Evolutionary conservation across 2,113 vertebrate species (phyloP).

Genomic region (Alouatta palliata): DNA sequence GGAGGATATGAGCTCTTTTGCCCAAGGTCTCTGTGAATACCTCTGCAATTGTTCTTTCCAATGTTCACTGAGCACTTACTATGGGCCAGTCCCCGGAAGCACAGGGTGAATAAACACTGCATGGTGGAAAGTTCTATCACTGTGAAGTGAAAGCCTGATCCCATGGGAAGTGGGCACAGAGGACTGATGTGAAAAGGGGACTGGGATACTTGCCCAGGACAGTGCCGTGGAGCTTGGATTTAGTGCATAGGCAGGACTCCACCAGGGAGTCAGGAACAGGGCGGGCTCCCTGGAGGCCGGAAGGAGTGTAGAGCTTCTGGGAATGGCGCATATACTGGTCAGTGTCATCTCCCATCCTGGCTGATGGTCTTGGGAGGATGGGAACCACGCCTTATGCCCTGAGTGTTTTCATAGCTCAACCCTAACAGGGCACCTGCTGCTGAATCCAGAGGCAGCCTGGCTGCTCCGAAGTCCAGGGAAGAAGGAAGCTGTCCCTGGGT

Average conservation of each 20-base stretch:
- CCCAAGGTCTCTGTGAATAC: neutral
- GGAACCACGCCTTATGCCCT: rapidly evolving
- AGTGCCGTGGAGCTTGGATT: neutral
- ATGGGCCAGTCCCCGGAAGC: rapidly evolving
- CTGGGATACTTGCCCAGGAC: neutral
- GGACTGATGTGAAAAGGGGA: too few relatives aligned
- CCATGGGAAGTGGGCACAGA: too few relatives aligned
- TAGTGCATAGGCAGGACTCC: neutral
- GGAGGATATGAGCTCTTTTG: neutral
- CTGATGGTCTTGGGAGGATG: neutral
- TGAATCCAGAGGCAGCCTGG: neutral
- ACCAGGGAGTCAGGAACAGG: neutral
- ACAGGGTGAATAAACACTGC: rapidly evolving
- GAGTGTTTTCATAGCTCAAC: neutral
- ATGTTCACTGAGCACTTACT: neutral
- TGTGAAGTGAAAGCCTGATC: rapidly evolving
- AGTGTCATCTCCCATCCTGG: neutral
- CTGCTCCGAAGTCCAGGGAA: neutral
- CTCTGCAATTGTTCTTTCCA: neutral
- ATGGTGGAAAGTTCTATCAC: neutral
- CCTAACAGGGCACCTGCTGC: rapidly evolving
- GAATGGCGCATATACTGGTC: neutral
- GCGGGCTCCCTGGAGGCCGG: neutral
- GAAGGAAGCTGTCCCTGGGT: neutral
- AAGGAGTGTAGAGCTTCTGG: neutral